Conservation (phyloP, 2,888 invertebrate species). For the Priocnemis perturbator region DNA sequence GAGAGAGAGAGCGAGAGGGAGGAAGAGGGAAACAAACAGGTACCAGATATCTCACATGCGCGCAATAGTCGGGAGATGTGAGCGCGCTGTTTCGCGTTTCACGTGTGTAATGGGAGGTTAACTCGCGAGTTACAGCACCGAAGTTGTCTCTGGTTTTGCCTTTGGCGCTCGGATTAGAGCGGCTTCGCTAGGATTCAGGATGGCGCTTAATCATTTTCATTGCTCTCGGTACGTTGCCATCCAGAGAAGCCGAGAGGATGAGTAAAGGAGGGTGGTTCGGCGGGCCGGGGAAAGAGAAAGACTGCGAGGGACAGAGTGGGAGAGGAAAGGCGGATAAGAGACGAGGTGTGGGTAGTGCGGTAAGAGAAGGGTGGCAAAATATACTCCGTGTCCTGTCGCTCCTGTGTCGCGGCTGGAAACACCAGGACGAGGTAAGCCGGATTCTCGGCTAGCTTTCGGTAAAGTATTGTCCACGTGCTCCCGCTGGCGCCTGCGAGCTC, state of each 20-base stretch:
- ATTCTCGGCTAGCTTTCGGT: conserved; percentile 17
- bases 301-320: no score
- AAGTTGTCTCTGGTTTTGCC: conserved; percentile 63
- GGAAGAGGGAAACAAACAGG: conserved; percentile 8
- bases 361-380: conserved; percentile 17
- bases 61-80: conserved; percentile 15
- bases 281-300: conserved; percentile 16
- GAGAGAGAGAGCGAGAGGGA: conserved; percentile 1
- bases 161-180: conserved; percentile 67
- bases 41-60: conserved; percentile 11
- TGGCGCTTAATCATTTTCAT: conserved; percentile 70
- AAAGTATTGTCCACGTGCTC: conserved; percentile 28
- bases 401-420: conserved; percentile 7
- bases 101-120: conserved; percentile 46
- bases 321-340: conserved; percentile 2
- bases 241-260: conserved; percentile 17
- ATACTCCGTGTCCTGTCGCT: conserved; percentile 22
- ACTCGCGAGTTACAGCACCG: conserved; percentile 46
- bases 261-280: neutral
- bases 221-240: conserved; percentile 43
- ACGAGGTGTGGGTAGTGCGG: conserved; percentile 6
- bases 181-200: conserved; percentile 64
- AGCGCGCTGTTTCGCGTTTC: conserved; percentile 43
- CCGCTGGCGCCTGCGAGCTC: neutral
- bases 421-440: conserved; percentile 18